Base-by-base conservation (phyloP, 2,113 vertebrate genomes). In the Setophaga petechia region DNA sequence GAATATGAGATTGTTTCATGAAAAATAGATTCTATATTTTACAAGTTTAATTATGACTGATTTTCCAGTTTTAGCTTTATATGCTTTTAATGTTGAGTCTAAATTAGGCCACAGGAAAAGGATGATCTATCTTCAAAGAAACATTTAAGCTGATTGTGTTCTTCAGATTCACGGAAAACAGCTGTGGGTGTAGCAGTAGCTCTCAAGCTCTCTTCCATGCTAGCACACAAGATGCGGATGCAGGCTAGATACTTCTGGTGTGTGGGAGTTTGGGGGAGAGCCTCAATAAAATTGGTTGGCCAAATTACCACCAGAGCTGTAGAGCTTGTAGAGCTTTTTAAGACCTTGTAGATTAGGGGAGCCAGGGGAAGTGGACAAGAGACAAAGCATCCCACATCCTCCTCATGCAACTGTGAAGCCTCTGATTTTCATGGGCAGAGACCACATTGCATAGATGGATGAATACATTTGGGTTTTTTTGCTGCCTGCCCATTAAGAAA, bases 41-140 rank as follows among this genome's bases (percentile, higher is more conserved):
- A 39, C 76, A 84, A 86, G 65, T 89, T 89, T 44, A 84, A 57
- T 81, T 93, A 89, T 72, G 81, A 96, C 62, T 73, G 82, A 84
- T 77, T 91, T 96, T 95, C 93, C 91, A 88, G 77, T 91, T 96
- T 92, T 94, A 94, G 61, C 46, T 89, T 94, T 92, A 89, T 92
- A 31, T 94, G 75, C 89, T 94, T 96, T 96, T 87, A 96, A 79
- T 90, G 75, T 79, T 80, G 82, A 94, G n/a, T 91, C 96, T 96
- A 90, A 97, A 97, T 97, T 92, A 95, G 97, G 97, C 95, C 97
- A 96, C 95, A 96, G 97, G 97, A 97, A 97, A 97, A 97, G 95
- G 93, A 95, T 95, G 82, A 73, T 51, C 78, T 71, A 2, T 95
- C 95, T 98, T 98, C 97, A 98, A 96, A 98, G 97, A 95, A 92